These are phyloP conservation scores for Mactra quadrangularis DNA, from an alignment of 1,140 invertebrate genomes.

Conservation along the genomic window DNA sequence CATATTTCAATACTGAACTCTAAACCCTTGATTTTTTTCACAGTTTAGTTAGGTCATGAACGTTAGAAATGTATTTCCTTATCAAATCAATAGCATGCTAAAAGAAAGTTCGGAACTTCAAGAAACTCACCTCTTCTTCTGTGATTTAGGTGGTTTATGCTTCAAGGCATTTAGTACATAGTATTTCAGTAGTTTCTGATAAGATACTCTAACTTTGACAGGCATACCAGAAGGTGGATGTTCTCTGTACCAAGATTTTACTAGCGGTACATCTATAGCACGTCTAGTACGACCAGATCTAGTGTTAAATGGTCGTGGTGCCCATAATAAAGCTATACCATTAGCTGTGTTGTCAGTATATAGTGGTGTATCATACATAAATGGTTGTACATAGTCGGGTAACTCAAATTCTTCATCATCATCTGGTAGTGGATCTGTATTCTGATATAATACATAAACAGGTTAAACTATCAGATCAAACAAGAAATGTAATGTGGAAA, in stretches of 20 bases:
- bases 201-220: constrained; percentile 99
- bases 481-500: too few species aligned
- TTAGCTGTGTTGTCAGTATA: constrained; percentile 99
- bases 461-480: too few species aligned
- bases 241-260: constrained; percentile 97
- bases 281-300: constrained; percentile 92
- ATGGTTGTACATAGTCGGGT: constrained; percentile 94
- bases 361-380: constrained; percentile 96
- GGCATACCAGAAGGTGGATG: constrained; percentile 99
- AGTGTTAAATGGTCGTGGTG: constrained; percentile 98
- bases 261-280: constrained; percentile 98
- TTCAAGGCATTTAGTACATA: constrained; percentile 99
- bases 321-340: constrained; percentile 99
- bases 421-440: constrained; percentile 92
- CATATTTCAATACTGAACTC: too few species aligned
- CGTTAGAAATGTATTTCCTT: too few species aligned
- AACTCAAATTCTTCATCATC: constrained; percentile 97
- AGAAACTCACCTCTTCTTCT: constrained; percentile 97
- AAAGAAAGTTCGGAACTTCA: too few species aligned
- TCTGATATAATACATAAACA: constrained; percentile 66
- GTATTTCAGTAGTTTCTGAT: constrained; percentile 99
- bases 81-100: too few species aligned
- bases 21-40: too few species aligned
- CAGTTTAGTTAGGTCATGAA: too few species aligned
- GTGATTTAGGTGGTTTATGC: constrained; percentile 98